A percentile compares a stretch with the other conserved stretches of the same genome.
Conservation (phyloP, 1,140 invertebrate genomes). For the Pygmarrhopalites habei region DNA sequence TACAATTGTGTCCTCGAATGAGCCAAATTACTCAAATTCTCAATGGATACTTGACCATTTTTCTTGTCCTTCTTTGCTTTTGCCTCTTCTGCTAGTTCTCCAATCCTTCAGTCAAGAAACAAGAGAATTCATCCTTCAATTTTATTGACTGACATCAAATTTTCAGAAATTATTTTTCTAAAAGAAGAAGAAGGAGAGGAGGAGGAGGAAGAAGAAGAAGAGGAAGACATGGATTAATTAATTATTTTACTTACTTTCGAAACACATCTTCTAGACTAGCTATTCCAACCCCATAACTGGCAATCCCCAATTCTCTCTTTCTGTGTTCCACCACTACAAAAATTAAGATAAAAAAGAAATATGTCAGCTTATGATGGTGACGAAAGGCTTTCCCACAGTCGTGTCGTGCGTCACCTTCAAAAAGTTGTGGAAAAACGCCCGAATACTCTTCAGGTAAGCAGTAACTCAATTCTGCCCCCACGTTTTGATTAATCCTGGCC, state of each 20-base stretch:
- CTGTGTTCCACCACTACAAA: constrained; percentile 48
- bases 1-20: constrained; percentile 15
- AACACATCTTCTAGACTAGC: constrained; percentile 56
- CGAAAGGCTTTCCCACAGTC: no score
- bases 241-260: no score
- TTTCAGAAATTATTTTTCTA: no score
- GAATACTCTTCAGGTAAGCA: constrained; percentile 42
- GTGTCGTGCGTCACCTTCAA: no score
- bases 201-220: no score
- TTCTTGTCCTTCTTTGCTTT: not conserved
- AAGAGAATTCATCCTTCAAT: no score
- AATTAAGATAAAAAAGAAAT: no score
- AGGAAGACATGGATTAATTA: no score
- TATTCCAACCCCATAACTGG: constrained; percentile 48
- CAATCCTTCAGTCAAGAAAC: constrained; percentile 50
- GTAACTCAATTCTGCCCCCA: constrained; percentile 46
- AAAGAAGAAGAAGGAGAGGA: no score
- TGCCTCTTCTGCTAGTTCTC: constrained; percentile 52
- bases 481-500: constrained; percentile 48
- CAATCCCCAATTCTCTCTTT: constrained; percentile 46
- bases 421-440: constrained; percentile 44
- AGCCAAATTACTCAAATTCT: not conserved
- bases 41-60: not conserved
- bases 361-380: no score
- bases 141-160: no score